These are phyloP conservation scores for Saccostrea echinata DNA, from an alignment of 1,140 invertebrate genomes.

Conservation along the genomic window DNA sequence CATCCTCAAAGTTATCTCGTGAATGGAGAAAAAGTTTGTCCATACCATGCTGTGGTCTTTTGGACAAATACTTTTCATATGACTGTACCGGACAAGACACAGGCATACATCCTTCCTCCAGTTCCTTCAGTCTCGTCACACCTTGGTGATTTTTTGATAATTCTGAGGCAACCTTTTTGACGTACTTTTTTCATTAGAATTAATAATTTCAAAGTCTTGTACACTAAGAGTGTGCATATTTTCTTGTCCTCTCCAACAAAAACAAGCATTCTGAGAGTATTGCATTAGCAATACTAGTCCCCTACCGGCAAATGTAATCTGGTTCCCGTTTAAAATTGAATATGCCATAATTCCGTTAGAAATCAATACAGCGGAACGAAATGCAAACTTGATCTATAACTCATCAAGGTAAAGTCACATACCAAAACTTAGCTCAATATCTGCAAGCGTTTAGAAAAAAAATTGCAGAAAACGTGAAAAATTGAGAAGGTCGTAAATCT, in stretches of 20 bases:
- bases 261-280: too few species aligned
- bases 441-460: too few species aligned
- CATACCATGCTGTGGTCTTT: not conserved
- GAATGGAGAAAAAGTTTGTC: slow-evolving; percentile 39
- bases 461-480: too few species aligned
- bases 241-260: slow-evolving; percentile 40
- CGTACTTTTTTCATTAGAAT: slow-evolving; percentile 20
- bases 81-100: slow-evolving; percentile 34
- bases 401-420: too few species aligned
- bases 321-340: too few species aligned
- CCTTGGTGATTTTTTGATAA: slow-evolving; percentile 49
- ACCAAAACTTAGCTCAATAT: too few species aligned
- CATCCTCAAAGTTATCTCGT: slow-evolving; percentile 3
- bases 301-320: too few species aligned
- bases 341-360: too few species aligned
- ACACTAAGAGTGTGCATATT: slow-evolving; percentile 17
- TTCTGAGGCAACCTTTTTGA: slow-evolving; percentile 15
- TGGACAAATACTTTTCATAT: slow-evolving; percentile 42
- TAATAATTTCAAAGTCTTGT: not conserved
- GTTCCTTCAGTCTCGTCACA: slow-evolving; percentile 37
- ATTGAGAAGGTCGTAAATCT: too few species aligned
- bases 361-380: too few species aligned
- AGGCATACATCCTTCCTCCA: slow-evolving; percentile 35
- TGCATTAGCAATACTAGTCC: too few species aligned
- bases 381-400: too few species aligned